Evolutionary conservation across 1,140 invertebrate genomes (phyloP), one percentile per base, ranked within the genome.

Genomic region (Uloborus diversus): DNA sequence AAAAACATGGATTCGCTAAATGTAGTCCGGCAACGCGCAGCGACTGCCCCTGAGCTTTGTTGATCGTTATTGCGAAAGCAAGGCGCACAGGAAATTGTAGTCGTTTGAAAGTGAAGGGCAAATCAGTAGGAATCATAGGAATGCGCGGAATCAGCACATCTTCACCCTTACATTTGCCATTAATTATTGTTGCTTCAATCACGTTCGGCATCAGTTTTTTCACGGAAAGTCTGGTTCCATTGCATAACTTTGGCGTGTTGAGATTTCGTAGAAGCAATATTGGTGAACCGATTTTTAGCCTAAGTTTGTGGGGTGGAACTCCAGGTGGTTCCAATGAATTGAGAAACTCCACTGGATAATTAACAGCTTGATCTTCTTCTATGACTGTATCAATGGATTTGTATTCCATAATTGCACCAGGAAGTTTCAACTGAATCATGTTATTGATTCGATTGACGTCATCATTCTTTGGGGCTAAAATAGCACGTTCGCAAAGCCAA

Each of bases 151-250:
- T 84, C 2, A 88, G 81, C 59, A 88, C 86, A 73, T 85, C 69
- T 85, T 89, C 83, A 66, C 86, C 88, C 87, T 86, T 85, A 79
- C 81, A 85, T 65, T 84, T 84, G 70, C 85, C 86, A 69, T 70
- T 86, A 27, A 88, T 62, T 73, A 89, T 87, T 59, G 71, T 85
- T 30, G 84, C 86, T 82, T 86, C 81, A 20, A 89, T 85, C 11
- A 88, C 33, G 47, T 82, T 82, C 47, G 81, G 71, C 9, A 17
- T 30, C n/a, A n/a, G n/a, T n/a, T 51, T 51, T 51, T 51, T 51
- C 20, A 51, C 49, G 13, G 4, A 51, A n/a, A 51, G 49, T 20
- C 49, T 51, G 20, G 49, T 51, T 20, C 49, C 49, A 51, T 51
- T 51, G n/a, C 49, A 51, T 51, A 51, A 20, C 20, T 4, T 5